These are phyloP conservation scores for Caenorhabditis japonica DNA, from an alignment of 2,888 invertebrate species.

Conservation along the genomic window DNA sequence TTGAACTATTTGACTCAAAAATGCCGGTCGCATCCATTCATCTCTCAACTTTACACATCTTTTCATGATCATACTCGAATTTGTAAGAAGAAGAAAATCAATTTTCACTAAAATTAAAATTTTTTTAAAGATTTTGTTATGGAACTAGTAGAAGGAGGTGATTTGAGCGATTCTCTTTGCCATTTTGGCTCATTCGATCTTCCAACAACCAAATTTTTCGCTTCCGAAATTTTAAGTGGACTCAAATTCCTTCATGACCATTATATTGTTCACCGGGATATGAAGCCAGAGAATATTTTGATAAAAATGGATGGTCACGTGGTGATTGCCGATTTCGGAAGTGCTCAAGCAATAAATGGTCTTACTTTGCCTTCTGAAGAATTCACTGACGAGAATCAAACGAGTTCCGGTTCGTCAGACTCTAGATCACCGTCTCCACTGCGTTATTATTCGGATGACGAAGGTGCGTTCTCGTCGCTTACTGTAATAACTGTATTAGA, in stretches of 20 bases:
- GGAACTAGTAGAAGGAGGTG: conserved; percentile 94
- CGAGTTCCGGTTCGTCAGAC: conserved; percentile 12
- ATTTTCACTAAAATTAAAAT: not conserved
- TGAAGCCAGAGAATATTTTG: conserved; percentile 98
- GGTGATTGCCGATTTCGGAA: conserved; percentile 96
- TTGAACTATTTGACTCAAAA: conserved; percentile 87
- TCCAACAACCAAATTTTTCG: conserved; percentile 91
- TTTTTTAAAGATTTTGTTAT: conserved; percentile 86
- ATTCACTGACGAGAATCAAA: conserved; percentile 27
- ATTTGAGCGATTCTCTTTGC: conserved; percentile 91
- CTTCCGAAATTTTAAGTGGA: conserved; percentile 83
- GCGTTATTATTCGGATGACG: conserved; percentile 16
- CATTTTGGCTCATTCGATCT: conserved; percentile 91
- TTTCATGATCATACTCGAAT: conserved; percentile 86
- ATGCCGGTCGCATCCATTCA: conserved; percentile 83
- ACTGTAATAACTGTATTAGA: too few species aligned
- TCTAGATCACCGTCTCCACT: conserved; percentile 21
- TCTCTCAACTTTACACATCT: conserved; percentile 93
- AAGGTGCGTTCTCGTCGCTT: not conserved
- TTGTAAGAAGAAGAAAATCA: conserved; percentile 80
- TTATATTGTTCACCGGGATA: conserved; percentile 81
- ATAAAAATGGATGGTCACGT: conserved; percentile 96
- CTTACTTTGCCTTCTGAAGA: conserved; percentile 16
- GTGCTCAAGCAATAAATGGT: conserved; percentile 81
- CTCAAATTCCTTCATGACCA: conserved; percentile 68